Evolutionary conservation across 2,113 vertebrate genomes (phyloP).

Genomic region (Odocoileus hemionus): DNA sequence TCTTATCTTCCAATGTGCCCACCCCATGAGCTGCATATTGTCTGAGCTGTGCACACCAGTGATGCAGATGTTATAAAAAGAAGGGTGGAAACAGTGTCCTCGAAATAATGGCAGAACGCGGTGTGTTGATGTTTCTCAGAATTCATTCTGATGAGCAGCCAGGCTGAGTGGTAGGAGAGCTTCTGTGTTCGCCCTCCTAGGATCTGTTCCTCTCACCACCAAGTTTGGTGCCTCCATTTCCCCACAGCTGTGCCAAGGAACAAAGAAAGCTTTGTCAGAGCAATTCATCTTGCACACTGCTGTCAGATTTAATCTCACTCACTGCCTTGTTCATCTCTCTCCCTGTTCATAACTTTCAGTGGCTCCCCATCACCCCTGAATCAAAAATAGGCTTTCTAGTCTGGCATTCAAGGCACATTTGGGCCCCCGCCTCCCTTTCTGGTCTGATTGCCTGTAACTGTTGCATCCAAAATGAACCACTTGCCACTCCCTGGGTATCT

Average conservation of each 20-base stretch:
- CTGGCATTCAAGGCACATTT: neutral
- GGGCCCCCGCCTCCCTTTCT: neutral
- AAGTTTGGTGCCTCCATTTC: neutral
- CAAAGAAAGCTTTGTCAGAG: neutral
- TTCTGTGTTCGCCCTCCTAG: neutral
- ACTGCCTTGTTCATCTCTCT: neutral
- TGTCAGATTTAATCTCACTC: neutral
- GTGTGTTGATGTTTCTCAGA: conserved; percentile 10
- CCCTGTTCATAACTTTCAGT: neutral
- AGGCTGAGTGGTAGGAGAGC: neutral
- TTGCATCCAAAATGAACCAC: neutral
- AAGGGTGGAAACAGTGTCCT: neutral
- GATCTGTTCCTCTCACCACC: neutral
- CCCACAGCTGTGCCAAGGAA: neutral
- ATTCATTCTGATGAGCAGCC: neutral
- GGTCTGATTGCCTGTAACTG: neutral
- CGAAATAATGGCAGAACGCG: neutral
- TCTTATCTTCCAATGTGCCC: neutral
- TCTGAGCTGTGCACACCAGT: neutral
- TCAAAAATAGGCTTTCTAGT: neutral
- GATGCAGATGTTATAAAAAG: neutral
- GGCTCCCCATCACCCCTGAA: neutral
- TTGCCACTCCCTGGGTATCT: neutral
- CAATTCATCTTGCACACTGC: neutral
- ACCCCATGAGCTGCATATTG: neutral